Percentiles rank a stretch among this genome's conserved stretches.
Evolutionary conservation across 2,888 invertebrate genomes (phyloP).

Genomic region (Acholoe squamosa): DNA sequence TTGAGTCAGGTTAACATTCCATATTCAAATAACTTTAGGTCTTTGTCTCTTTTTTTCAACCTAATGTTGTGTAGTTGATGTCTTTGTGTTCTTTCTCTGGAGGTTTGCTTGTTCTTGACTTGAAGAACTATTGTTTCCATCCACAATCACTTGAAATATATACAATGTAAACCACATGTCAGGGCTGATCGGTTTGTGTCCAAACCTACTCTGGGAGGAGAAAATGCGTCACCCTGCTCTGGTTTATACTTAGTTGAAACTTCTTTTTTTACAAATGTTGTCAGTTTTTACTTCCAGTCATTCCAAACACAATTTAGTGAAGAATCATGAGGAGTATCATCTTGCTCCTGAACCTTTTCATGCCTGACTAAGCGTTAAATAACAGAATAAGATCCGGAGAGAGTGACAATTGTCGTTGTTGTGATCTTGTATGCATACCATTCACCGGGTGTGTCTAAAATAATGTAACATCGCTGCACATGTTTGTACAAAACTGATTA

Average conservation of each 20-base stretch:
- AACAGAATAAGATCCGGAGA: background rate
- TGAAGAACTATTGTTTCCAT: slow-evolving; percentile 45
- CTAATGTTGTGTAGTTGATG: background rate
- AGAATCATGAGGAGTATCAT: background rate
- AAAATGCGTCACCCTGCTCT: background rate
- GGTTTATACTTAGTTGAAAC: background rate
- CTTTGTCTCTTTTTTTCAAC: background rate
- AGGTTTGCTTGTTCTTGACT: slow-evolving; percentile 16
- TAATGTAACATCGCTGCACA: background rate
- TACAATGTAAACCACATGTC: background rate
- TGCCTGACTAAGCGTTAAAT: background rate
- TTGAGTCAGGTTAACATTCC: slow-evolving; percentile 34
- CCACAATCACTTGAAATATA: slow-evolving; percentile 53
- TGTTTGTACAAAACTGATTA: background rate
- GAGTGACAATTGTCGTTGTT: background rate
- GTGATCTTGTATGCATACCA: background rate
- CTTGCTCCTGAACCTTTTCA: too few species aligned
- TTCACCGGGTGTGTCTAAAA: slow-evolving; percentile 10
- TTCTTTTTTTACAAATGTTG: slow-evolving; percentile 34
- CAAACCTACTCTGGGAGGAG: background rate
- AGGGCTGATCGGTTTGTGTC: background rate
- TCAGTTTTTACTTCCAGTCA: slow-evolving; percentile 44
- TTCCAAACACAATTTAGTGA: slow-evolving; percentile 24
- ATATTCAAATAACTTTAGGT: slow-evolving; percentile 17
- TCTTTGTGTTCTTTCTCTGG: background rate